Percentiles rank a stretch among this genome's conserved stretches.
These are phyloP conservation scores for Homalodisca vitripennis DNA, from an alignment of 1,140 invertebrate species.

Conservation along the genomic window DNA sequence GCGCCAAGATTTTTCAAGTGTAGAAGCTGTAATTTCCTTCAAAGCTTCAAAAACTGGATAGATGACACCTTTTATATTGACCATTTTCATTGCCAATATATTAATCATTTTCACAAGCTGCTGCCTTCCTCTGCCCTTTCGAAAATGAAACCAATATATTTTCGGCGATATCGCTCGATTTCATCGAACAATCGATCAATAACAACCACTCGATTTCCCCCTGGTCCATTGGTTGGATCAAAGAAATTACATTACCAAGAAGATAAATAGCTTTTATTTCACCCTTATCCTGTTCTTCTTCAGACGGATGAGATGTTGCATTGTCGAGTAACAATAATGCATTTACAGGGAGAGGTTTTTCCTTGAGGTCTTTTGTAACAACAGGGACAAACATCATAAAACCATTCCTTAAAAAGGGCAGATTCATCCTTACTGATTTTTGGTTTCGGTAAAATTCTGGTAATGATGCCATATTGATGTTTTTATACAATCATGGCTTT, in stretches of 20 bases:
- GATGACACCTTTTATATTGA: conserved; percentile 13
- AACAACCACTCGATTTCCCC: not conserved
- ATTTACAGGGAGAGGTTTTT: conserved; percentile 34
- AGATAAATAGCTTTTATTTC: conserved; percentile 45
- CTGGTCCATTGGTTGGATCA: conserved; percentile 52
- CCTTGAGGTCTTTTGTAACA: conserved; percentile 30
- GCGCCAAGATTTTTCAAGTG: conserved; percentile 10
- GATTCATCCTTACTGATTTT: conserved; percentile 19
- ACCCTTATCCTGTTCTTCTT: too few relatives aligned
- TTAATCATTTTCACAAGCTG: too few relatives aligned
- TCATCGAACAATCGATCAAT: too few relatives aligned
- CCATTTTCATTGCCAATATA: not conserved
- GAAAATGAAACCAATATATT: conserved; percentile 8
- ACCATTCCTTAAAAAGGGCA: conserved; percentile 1
- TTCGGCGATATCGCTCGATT: not conserved
- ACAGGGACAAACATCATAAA: conserved; percentile 33
- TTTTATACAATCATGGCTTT: conserved; percentile 8
- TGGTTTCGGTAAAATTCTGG: conserved; percentile 15
- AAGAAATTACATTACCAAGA: conserved; percentile 49
- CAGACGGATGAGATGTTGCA: too few relatives aligned
- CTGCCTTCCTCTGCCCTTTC: conserved; percentile 3
- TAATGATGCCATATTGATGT: conserved; percentile 17
- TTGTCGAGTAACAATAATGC: conserved; percentile 32
- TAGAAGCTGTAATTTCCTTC: not conserved
- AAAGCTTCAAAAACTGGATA: not conserved